Percentiles rank a stretch among this genome's conserved stretches.
Conservation (phyloP, 2,797 vertebrate species). For the Malacoctenus gilli region DNA sequence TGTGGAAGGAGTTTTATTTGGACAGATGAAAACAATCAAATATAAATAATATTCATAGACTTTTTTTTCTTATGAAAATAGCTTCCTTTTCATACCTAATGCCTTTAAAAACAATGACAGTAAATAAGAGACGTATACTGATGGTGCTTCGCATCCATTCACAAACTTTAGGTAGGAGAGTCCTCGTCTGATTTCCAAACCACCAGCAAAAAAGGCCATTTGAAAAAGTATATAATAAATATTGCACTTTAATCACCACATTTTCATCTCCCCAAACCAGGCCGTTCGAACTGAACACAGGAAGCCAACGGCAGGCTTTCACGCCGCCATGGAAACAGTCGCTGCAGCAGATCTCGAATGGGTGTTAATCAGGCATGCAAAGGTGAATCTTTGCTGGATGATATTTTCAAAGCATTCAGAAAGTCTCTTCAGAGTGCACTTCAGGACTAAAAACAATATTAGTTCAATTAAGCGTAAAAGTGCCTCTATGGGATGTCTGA, state of each 20-base stretch:
- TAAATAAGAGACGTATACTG: constrained; percentile 38
- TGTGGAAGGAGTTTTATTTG: constrained; percentile 70
- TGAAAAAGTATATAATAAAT: constrained; percentile 61
- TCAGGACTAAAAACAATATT: neutral
- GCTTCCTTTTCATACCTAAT: constrained; percentile 55
- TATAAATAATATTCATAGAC: constrained; percentile 81
- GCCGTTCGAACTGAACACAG: constrained; percentile 39
- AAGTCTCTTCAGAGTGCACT: constrained; percentile 27
- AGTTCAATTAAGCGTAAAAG: constrained; percentile 1
- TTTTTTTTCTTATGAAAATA: constrained; percentile 76
- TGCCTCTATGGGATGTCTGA: constrained; percentile 22
- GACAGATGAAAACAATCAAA: constrained; percentile 73
- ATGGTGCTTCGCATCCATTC: constrained; percentile 47
- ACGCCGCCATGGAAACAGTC: constrained; percentile 28
- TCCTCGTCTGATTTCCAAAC: constrained; percentile 35
- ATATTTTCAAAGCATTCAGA: constrained; percentile 23
- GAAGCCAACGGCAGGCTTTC: constrained; percentile 39
- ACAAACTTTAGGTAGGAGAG: constrained; percentile 35
- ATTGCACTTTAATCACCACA: constrained; percentile 77
- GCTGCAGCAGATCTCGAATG: constrained; percentile 18
- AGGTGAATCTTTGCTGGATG: constrained; percentile 14
- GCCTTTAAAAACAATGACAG: constrained; percentile 55
- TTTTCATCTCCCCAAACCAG: constrained; percentile 40
- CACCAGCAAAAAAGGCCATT: constrained; percentile 41
- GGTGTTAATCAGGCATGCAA: constrained; percentile 8